Base-by-base conservation (phyloP, 2,113 vertebrate species). In the Cottus gobio region DNA sequence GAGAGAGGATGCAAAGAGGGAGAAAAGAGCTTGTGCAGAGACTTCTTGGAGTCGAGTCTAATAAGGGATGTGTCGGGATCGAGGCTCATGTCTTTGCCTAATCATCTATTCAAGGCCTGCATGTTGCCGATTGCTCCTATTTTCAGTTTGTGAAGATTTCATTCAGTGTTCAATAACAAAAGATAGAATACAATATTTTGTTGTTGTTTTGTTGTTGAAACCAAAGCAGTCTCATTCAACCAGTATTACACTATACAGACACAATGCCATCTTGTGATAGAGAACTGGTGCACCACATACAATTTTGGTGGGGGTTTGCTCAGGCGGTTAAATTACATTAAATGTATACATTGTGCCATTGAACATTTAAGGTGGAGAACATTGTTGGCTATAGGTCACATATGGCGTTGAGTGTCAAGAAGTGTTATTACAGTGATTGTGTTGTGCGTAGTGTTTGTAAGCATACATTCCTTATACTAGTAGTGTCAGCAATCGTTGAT, bases 391-490 rank as follows among this genome's bases (percentile, higher is more conserved):
- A 86, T 89, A 93, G 91, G 90, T 92, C 90, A 93, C 92, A 86
- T 84, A 90, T 93, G 90, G 92, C 79, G 18, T 73, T 72, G 87
- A 83, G 85, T 87, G 82, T 88, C 44, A 37, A 75, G 86, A 86
- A 69, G 52, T 56, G 52, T 57, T 87, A 85, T 89, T 87, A 93
- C 73, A 83, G 90, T 91, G 89, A 82, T 82, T 92, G 86, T 88
- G 84, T 92, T 92, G 92, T 93, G 93, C 85, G 66, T 88, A 0
- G 85, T 92, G 93, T 93, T 90, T 89, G 89, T 91, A 91, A 92
- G 94, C 87, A 87, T 95, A 96, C 94, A 95, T 95, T 96, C 95
- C 94, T 93, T 93, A 94, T 90, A 94, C 90, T 85, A 91, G 90
- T 93, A 88, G 88, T 90, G 91, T 94, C 90, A 93, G 89, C 85